Evolutionary conservation across 2,797 vertebrate genomes (phyloP), one percentile per base, ranked within the genome.

Genomic region (Squalus acanthias): DNA sequence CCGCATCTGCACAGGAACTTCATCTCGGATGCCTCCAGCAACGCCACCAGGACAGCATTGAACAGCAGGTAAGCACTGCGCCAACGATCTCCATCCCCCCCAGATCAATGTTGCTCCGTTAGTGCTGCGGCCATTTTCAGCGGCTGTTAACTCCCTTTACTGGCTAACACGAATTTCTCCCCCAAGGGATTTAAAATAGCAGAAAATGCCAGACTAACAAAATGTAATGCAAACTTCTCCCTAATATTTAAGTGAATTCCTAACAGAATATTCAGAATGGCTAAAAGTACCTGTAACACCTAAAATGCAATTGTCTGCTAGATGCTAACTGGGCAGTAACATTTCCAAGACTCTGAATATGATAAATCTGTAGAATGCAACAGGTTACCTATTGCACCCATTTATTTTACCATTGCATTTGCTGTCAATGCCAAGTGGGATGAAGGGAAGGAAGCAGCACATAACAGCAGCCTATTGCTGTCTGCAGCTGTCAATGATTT

Each of bases 401-500:
- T 29, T 91, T 63, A 91, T 63, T 26, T 39, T 26, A 89, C 9
- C 26, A 29, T 24, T 33, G 10, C 12, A 63, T 15, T 46, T 33
- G 29, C 57, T 60, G 12, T 13, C 88, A 57, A 63, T 91, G 88
- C 24, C 57, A 60, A 60, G 88, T 29, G 50, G 39, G 53, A 57
- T 57, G 53, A 57, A 57, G 53, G 53, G 53, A 57, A 57, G 53
- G 53, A 57, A 57, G 22, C 24, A 91, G 8, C 88, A 63, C 39
- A 46, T 87, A 46, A 50, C 17, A 87, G 82, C 53, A 46, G 22
- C 26, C 57, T 91, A 24, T 5, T 33, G 57, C 79, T 85, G 39
- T 85, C 46, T 91, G 24, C 88, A 91, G 57, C 57, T 91, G 88
- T 57, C 29, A 91, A 46, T 91, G 88, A 60, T 91, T 91, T 63